Evolutionary conservation across 92 coral and sea anemone genomes (phyloP).

Genomic region (Metridium senile): DNA sequence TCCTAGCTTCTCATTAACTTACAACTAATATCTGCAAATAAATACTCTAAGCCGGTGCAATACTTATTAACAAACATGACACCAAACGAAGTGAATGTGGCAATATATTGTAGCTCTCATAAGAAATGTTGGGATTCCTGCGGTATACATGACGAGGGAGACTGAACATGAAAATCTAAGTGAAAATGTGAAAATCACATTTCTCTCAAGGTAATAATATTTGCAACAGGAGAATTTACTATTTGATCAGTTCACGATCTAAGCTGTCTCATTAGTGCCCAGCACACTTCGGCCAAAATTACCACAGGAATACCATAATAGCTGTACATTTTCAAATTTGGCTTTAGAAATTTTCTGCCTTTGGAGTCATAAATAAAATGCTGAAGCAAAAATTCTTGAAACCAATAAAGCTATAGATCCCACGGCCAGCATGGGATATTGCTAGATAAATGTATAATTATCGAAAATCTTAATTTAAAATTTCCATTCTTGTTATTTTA

Average conservation of each 20-base stretch:
- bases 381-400: slow-evolving; percentile 12
- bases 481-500: background rate
- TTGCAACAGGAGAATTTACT: background rate
- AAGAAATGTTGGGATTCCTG: slow-evolving; percentile 19
- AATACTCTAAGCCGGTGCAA: too few relatives aligned
- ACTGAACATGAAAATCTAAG: too few relatives aligned
- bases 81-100: slow-evolving; percentile 7
- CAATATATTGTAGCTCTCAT: slow-evolving; percentile 16
- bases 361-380: slow-evolving; percentile 17
- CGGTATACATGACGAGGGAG: background rate
- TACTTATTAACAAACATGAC: background rate
- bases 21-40: background rate
- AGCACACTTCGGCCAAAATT: background rate
- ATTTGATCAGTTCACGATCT: background rate
- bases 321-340: background rate
- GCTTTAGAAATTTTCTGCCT: background rate
- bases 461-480: background rate
- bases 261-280: background rate
- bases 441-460: slow-evolving; percentile 10
- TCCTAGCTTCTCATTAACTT: background rate
- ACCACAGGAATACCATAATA: slow-evolving; percentile 19
- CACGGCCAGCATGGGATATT: slow-evolving; percentile 34
- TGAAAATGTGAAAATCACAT: background rate
- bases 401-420: slow-evolving; percentile 7
- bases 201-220: background rate